Evolutionary conservation across 92 coral and sea anemone genomes (phyloP).

Genomic region (Porites rus): DNA sequence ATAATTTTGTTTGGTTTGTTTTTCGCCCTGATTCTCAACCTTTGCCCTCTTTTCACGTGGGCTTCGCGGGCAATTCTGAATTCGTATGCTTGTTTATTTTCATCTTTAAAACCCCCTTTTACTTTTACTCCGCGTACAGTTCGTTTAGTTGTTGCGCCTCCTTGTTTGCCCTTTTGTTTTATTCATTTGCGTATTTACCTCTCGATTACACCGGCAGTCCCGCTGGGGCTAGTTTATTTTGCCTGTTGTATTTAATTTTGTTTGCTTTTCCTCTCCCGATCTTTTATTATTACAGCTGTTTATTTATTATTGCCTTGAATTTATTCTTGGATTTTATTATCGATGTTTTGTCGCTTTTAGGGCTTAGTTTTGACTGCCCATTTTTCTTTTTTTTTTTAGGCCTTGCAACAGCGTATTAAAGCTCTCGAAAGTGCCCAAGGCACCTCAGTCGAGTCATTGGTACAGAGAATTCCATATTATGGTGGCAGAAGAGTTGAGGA

Average conservation of each 20-base stretch:
- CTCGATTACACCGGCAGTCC: not conserved
- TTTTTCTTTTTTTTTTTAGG: conserved; percentile 5
- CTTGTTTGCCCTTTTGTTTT: conserved; percentile 5
- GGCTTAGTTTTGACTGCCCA: conserved; percentile 2
- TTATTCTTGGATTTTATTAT: not conserved
- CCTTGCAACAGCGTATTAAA: conserved; percentile 16
- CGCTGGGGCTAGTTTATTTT: conserved; percentile 14
- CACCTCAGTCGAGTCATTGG: conserved; percentile 1
- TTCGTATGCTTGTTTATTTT: conserved; percentile 8
- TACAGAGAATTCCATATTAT: conserved; percentile 46
- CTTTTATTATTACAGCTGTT: conserved; percentile 1
- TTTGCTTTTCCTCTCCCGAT: not conserved
- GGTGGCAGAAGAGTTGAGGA: conserved; percentile 32
- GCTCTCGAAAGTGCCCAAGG: conserved; percentile 12
- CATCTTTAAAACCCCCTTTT: not conserved
- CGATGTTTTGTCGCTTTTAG: too few relatives aligned
- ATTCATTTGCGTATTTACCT: conserved; percentile 8
- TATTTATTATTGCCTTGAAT: not conserved
- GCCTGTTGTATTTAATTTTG: conserved; percentile 1
- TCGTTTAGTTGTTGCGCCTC: conserved; percentile 9
- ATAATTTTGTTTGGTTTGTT: too few relatives aligned
- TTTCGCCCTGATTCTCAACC: too few relatives aligned
- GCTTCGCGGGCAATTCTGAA: not conserved
- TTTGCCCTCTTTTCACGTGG: too few relatives aligned
- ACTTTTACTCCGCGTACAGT: not conserved